Evolutionary conservation across 2,113 vertebrate species (phyloP), one percentile per base, ranked within the genome.

Genomic region (Pelodiscus sinensis): DNA sequence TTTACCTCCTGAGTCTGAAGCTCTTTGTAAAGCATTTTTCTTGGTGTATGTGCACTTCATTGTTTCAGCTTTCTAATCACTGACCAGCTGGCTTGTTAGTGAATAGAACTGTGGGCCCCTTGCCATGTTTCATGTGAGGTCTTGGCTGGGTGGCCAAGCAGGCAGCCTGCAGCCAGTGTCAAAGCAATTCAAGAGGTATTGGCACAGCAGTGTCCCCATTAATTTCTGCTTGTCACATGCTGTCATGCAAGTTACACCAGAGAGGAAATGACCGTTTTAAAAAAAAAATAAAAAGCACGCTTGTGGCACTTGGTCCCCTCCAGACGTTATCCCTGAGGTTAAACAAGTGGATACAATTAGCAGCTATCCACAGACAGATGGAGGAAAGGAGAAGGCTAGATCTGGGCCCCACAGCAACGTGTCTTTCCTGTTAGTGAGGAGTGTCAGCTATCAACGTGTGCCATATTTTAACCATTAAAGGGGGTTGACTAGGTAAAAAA

Each of bases 101-200:
- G 98, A 99, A 99, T 99, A 98, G 98, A 97, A 95, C 98, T 88
- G 96, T 95, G 98, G 99, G 99, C 99, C 98, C 97, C 95, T 98
- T 97, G 98, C 99, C 99, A 99, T 98, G 93, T 99, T 98, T 99
- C 98, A 99, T 99, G 99, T 99, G 99, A 99, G 99, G 99, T 99
- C 99, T 99, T 99, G 99, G 99, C 98, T 98, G 98, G 97, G 98
- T 98, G 98, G 97, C 98, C 96, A 96, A 96, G 96, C 97, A 98
- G 98, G 98, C 98, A 98, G 98, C 98, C 97, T 98, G 98, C 98
- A 98, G 98, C 98, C 97, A 97, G 97, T 98, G 98, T 98, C 97
- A 97, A 88, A 94, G 96, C 97, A 97, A 98, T 98, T 98, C 96
- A 97, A 95, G 97, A 96, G 97, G 97, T 98, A 98, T 98, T 98